Percentiles rank a stretch among this genome's conserved stretches.
These are phyloP conservation scores for Bembecia ichneumoniformis DNA, from an alignment of 2,888 invertebrate species.

Conservation along the genomic window DNA sequence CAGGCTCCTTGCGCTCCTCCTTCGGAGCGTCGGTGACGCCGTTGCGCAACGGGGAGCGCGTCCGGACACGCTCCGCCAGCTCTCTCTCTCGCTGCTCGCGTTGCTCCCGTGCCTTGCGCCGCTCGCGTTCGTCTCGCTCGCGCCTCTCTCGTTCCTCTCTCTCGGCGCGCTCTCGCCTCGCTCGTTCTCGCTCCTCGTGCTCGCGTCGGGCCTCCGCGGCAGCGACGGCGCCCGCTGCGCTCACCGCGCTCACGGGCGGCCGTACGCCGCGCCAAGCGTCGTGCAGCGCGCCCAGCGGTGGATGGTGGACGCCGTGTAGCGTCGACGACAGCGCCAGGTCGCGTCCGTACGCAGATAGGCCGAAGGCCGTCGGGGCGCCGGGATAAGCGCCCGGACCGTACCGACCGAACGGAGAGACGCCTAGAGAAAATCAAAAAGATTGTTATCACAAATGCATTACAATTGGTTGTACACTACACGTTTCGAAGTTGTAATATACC, in stretches of 20 bases:
- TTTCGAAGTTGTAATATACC: constrained; percentile 48
- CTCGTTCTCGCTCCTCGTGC: constrained; percentile 71
- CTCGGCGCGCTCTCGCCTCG: constrained; percentile 64
- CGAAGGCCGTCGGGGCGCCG: constrained; percentile 75
- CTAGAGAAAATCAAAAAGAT: constrained; percentile 29
- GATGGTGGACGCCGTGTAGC: constrained; percentile 77
- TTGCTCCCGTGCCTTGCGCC: constrained; percentile 71
- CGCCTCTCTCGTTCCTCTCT: constrained; percentile 69
- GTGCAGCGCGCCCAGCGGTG: constrained; percentile 61
- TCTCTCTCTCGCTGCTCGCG: constrained; percentile 54
- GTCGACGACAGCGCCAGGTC: constrained; percentile 71
- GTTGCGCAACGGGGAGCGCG: constrained; percentile 83
- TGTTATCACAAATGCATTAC: background rate
- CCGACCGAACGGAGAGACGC: constrained; percentile 85
- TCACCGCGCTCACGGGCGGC: constrained; percentile 29
- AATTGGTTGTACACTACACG: too few relatives aligned
- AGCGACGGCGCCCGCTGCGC: constrained; percentile 24
- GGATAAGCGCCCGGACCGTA: constrained; percentile 79
- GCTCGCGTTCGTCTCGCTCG: constrained; percentile 72
- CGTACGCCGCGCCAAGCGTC: constrained; percentile 52
- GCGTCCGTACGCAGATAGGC: constrained; percentile 79
- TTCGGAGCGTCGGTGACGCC: constrained; percentile 67
- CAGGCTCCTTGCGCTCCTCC: constrained; percentile 70
- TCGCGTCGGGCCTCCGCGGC: constrained; percentile 59
- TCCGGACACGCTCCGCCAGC: constrained; percentile 75